A percentile compares a stretch with the other conserved stretches of the same genome.
These are phyloP conservation scores for Hemicentrotus pulcherrimus DNA, from an alignment of 35 echinoderm and acorn worm species.

Conservation along the genomic window DNA sequence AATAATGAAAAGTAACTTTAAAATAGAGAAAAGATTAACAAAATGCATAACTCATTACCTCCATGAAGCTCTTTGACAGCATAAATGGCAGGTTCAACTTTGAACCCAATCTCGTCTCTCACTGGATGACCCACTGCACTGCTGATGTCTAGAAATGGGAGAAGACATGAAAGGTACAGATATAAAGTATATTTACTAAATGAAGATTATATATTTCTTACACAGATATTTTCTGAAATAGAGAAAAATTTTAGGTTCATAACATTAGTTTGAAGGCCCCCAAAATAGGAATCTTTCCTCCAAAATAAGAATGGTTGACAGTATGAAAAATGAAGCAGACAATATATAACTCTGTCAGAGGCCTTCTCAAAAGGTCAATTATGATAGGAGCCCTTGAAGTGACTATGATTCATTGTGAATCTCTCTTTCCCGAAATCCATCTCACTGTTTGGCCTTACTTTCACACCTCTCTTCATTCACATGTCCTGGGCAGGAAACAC, in stretches of 20 bases:
- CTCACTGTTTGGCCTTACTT: neutral
- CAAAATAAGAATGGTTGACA: too few relatives aligned
- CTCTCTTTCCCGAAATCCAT: neutral
- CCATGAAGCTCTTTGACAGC: conserved; percentile 25
- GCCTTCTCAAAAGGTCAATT: neutral
- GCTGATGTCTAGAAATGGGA: conserved; percentile 36
- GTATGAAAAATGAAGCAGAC: neutral
- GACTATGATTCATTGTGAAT: neutral
- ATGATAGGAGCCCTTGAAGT: neutral
- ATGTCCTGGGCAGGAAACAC: neutral
- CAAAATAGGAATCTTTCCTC: too few relatives aligned
- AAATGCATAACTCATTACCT: conserved; percentile 10
- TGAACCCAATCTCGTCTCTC: neutral
- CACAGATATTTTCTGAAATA: too few relatives aligned
- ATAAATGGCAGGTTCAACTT: conserved; percentile 44
- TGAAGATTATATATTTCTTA: too few relatives aligned
- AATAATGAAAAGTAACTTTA: neutral
- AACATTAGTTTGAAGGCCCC: too few relatives aligned
- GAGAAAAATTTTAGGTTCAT: too few relatives aligned
- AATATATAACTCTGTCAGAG: neutral
- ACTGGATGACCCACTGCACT: neutral
- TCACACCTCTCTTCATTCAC: conserved; percentile 21
- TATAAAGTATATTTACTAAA: too few relatives aligned
- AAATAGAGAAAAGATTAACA: neutral
- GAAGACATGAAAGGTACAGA: neutral